Evolutionary conservation across 2,888 invertebrate species (phyloP), one percentile per base, ranked within the genome.

Genomic region (Rhagium mordax): DNA sequence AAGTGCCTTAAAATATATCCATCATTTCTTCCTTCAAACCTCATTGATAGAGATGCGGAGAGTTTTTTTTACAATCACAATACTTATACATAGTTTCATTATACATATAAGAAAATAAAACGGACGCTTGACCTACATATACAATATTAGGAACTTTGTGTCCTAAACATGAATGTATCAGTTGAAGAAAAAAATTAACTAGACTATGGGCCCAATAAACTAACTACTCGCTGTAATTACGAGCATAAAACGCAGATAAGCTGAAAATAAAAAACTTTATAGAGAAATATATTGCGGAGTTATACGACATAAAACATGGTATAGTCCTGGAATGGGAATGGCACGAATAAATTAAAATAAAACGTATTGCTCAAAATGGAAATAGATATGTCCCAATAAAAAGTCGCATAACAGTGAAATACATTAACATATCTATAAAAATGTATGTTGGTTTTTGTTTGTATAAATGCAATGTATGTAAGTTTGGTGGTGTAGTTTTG

Each of bases 401-500:
- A 33, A 41, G 13, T 15, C 13, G 59, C 59, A 29, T 16, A 18
- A 18, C n/a, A 59, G 20, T 33, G 5, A 18, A 59, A 33, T 33
- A 33, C 10, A 20, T 33, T 59, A 59, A 59, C 59, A 15, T 59
- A 33, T 41, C 29, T 41, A 6, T 18, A 59, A 59, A 59, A 59
- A 41, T 59, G 33, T 20, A 18, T 33, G 59, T 55, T 24, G 1
- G 18, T 6, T 15, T 8, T 33, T 18, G 33, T 59, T 18, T n/a
- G 16, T 16, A 53, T 53, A 21, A 59, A 29, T 59, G 8, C n/a
- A n/a, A n/a, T n/a, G n/a, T n/a, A n/a, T n/a, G n/a, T n/a, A n/a
- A n/a, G n/a, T n/a, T n/a, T n/a, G n/a, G n/a, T n/a, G n/a, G n/a
- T n/a, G n/a, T n/a, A n/a, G n/a, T n/a, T n/a, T n/a, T n/a, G n/a